Conservation (phyloP, 2,888 invertebrate species). For the Drosophila demipolita region DNA sequence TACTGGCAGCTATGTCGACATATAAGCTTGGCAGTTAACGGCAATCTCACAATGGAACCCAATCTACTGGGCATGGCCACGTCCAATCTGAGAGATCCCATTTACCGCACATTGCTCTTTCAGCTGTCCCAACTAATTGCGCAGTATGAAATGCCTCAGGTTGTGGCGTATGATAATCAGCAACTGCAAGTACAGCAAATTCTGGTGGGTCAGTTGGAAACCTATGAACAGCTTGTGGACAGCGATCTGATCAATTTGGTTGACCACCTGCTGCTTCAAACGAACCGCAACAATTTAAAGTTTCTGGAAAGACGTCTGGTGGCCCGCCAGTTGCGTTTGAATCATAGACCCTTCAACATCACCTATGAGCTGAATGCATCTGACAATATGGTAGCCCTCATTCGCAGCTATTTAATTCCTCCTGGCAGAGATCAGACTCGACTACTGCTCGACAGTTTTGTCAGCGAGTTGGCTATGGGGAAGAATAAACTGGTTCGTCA, state of each 20-base stretch:
- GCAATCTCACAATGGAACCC: conserved; percentile 86
- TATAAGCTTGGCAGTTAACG: conserved; percentile 67
- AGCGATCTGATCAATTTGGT: conserved; percentile 86
- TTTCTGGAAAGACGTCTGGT: conserved; percentile 61
- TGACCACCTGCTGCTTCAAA: conserved; percentile 71
- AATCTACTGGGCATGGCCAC: conserved; percentile 54
- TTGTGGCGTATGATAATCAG: conserved; percentile 68
- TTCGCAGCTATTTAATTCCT: conserved; percentile 89
- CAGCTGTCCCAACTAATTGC: conserved; percentile 87
- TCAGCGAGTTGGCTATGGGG: conserved; percentile 86
- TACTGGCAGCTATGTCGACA: conserved; percentile 47
- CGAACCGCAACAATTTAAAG: conserved; percentile 65
- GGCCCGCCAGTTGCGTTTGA: conserved; percentile 88
- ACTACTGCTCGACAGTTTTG: conserved; percentile 88
- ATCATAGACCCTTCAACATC: conserved; percentile 88
- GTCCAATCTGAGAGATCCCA: conserved; percentile 88
- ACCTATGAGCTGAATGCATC: conserved; percentile 87
- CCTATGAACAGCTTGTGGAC: conserved; percentile 88
- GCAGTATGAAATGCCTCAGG: conserved; percentile 85
- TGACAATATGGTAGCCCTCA: conserved; percentile 86
- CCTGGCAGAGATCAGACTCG: conserved; percentile 87
- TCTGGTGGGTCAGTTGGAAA: conserved; percentile 88
- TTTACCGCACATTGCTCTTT: conserved; percentile 88
- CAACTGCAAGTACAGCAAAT: conserved; percentile 87
- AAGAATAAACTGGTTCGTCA: conserved; percentile 72